Percentiles rank a stretch among this genome's conserved stretches.
phyloP scores from a whole-genome alignment of 2,797 vertebrate species.

The Dendrocincla fuliginosa region DNA sequence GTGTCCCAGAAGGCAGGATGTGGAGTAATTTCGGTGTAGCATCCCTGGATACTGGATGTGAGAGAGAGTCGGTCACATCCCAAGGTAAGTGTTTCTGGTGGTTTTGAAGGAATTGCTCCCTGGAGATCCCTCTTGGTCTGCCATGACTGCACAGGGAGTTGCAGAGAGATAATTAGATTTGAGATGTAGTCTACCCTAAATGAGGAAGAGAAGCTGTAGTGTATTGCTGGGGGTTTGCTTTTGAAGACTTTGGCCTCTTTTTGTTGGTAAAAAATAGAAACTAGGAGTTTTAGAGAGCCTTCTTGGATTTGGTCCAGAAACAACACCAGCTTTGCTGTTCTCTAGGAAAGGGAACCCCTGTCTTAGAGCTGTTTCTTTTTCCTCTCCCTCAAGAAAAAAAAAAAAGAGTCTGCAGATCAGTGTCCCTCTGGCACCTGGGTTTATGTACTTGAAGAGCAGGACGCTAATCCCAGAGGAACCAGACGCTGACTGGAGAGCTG shows the following conservation, averaged over 20 bases:
- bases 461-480: neutral
- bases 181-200: neutral
- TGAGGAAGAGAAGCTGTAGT: neutral
- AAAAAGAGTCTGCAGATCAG: neutral
- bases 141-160: neutral
- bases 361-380: neutral
- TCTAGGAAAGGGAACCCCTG: neutral
- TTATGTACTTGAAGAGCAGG: neutral
- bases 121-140: neutral
- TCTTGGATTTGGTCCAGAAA: neutral
- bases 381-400: neutral
- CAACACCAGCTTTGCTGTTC: neutral
- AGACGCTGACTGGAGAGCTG: neutral
- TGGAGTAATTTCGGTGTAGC: neutral
- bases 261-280: neutral
- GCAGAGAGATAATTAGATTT: slow-evolving; percentile 28
- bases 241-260: neutral
- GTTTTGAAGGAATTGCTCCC: neutral
- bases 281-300: neutral
- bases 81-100: neutral
- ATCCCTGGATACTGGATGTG: neutral
- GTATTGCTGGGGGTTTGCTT: neutral
- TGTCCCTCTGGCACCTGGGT: neutral
- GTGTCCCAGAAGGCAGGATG: neutral
- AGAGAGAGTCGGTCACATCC: neutral